Conservation (phyloP, 2,888 invertebrate species). For the Limnephilus rhombicus region DNA sequence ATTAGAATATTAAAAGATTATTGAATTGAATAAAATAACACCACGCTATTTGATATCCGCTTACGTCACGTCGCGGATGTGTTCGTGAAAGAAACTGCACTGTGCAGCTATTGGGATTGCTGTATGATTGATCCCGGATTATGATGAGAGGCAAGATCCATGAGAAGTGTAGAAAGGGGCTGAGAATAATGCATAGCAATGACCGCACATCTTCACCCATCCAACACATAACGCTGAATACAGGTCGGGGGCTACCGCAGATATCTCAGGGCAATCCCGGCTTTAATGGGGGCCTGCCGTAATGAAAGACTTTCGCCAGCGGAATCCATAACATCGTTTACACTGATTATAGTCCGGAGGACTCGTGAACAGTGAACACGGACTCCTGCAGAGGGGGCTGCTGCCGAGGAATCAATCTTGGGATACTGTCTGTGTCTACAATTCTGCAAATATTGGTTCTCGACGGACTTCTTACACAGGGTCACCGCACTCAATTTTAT, state of each 20-base stretch:
- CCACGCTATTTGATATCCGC: no score
- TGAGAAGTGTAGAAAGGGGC: background rate
- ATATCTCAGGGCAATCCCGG: background rate
- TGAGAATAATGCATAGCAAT: conserved; percentile 20
- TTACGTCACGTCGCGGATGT: background rate
- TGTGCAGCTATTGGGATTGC: background rate
- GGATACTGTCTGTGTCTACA: background rate
- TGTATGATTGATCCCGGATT: background rate
- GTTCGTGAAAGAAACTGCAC: background rate
- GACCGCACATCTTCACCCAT: conserved; percentile 4
- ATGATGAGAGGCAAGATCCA: background rate
- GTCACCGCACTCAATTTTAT: background rate
- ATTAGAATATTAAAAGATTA: no score
- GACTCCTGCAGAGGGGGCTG: conserved; percentile 15
- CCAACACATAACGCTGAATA: background rate
- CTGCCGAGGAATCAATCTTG: conserved; percentile 12
- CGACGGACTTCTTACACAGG: background rate
- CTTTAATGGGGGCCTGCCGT: conserved; percentile 14
- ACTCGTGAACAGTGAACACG: conserved; percentile 14
- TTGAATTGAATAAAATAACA: no score
- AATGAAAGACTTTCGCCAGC: conserved; percentile 50
- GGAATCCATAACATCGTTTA: conserved; percentile 46
- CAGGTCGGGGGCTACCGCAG: background rate
- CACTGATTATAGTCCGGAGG: conserved; percentile 48
- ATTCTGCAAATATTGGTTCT: conserved; percentile 57